Conservation (phyloP, 2,888 invertebrate genomes). For the Cepaea hortensis region DNA sequence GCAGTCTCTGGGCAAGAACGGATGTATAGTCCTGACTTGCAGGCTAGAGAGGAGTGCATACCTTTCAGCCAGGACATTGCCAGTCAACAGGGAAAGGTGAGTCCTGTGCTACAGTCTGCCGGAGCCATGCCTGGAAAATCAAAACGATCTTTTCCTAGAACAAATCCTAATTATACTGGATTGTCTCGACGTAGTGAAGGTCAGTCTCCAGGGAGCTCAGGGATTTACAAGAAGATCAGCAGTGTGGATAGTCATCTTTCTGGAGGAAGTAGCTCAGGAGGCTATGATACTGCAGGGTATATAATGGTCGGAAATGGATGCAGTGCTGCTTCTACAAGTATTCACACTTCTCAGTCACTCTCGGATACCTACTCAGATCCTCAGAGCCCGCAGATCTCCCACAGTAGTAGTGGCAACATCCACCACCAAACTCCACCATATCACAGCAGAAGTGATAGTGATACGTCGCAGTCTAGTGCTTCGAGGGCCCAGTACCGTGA, state of each 20-base stretch:
- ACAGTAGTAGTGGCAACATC: slow-evolving; percentile 54
- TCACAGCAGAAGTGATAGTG: slow-evolving; percentile 74
- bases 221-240: slow-evolving; percentile 41
- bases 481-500: slow-evolving; percentile 56
- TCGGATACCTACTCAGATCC: slow-evolving; percentile 50
- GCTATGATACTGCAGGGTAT: slow-evolving; percentile 40
- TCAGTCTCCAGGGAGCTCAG: slow-evolving; percentile 42
- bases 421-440: slow-evolving; percentile 52
- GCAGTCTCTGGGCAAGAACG: slow-evolving; percentile 51
- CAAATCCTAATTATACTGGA: slow-evolving; percentile 75
- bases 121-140: slow-evolving; percentile 58
- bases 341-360: slow-evolving; percentile 64
- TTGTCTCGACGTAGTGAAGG: slow-evolving; percentile 60
- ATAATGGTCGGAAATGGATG: slow-evolving; percentile 35
- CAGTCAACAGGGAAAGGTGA: slow-evolving; percentile 62
- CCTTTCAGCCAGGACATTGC: slow-evolving; percentile 71
- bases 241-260: slow-evolving; percentile 30
- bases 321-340: slow-evolving; percentile 53
- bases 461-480: slow-evolving; percentile 73
- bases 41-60: slow-evolving; percentile 62
- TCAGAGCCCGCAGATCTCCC: slow-evolving; percentile 50
- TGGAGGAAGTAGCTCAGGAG: slow-evolving; percentile 33
- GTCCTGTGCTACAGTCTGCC: slow-evolving; percentile 57
- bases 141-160: slow-evolving; percentile 74
- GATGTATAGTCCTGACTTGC: slow-evolving; percentile 55